Evolutionary conservation across 2,888 invertebrate species (phyloP).

Genomic region (Fragum sueziense): DNA sequence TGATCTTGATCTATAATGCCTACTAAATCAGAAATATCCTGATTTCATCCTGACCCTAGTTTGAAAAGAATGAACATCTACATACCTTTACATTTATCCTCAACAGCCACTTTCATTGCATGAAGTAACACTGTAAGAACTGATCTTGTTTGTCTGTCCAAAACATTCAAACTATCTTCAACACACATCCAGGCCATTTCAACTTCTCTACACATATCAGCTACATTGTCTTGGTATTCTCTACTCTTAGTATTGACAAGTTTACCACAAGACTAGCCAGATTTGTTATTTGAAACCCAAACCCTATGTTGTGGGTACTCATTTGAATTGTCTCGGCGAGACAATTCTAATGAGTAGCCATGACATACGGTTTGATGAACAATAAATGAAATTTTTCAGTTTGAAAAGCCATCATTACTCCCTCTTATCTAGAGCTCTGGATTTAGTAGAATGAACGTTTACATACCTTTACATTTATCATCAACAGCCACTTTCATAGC

Average conservation of each 20-base stretch:
- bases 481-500: slow-evolving; percentile 31
- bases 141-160: slow-evolving; percentile 16
- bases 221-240: slow-evolving; percentile 16
- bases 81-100: slow-evolving; percentile 53
- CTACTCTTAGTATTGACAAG: slow-evolving; percentile 15
- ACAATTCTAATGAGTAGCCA: no score
- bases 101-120: slow-evolving; percentile 30
- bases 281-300: no score
- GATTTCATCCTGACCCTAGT: no score
- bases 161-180: slow-evolving; percentile 29
- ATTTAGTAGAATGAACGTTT: neutral
- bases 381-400: no score
- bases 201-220: slow-evolving; percentile 29
- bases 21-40: no score
- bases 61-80: neutral
- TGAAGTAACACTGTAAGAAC: slow-evolving; percentile 19
- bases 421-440: neutral
- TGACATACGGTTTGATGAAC: no score
- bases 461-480: slow-evolving; percentile 54
- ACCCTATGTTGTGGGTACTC: no score
- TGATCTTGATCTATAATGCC: no score
- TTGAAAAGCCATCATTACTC: neutral
- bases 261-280: neutral
- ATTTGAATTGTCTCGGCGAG: no score
- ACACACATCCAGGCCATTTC: slow-evolving; percentile 51